Percentiles rank a stretch among this genome's conserved stretches.
Conservation (phyloP, 2,113 vertebrate genomes). For the Etia nguti region DNA sequence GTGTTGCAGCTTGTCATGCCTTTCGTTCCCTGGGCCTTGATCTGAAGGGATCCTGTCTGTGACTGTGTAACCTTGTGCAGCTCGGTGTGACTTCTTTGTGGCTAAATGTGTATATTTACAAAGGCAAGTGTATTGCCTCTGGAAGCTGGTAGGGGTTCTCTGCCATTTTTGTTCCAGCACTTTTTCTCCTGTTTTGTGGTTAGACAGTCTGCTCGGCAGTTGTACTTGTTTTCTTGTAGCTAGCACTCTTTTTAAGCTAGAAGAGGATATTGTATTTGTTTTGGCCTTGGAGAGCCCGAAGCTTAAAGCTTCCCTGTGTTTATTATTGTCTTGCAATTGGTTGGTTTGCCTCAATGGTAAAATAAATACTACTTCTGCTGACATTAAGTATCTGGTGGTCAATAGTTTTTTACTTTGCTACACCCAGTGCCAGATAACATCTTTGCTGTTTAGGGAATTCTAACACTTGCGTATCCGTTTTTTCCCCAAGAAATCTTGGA, state of each 20-base stretch:
- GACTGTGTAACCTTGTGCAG: rapidly evolving
- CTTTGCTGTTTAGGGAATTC: not conserved
- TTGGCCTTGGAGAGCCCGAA: not conserved
- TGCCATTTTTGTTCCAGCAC: not conserved
- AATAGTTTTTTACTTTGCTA: not conserved
- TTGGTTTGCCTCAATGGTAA: not conserved
- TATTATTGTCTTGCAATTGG: not conserved
- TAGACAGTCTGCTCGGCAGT: not conserved
- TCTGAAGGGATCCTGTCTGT: not conserved
- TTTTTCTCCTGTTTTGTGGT: not conserved
- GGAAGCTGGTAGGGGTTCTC: not conserved
- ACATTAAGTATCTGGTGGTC: not conserved
- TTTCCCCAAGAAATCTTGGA: not conserved
- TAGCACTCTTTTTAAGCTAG: not conserved
- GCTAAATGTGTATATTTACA: not conserved
- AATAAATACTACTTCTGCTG: not conserved
- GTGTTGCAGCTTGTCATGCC: not conserved
- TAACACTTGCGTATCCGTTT: not conserved
- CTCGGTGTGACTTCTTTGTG: not conserved
- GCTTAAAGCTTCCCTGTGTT: not conserved
- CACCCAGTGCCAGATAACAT: not conserved
- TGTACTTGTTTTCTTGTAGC: not conserved
- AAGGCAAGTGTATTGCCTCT: not conserved
- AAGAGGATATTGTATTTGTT: not conserved
- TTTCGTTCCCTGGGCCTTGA: not conserved